Evolutionary conservation across 2,888 invertebrate genomes (phyloP).

Genomic region (Entomobrya proxima): DNA sequence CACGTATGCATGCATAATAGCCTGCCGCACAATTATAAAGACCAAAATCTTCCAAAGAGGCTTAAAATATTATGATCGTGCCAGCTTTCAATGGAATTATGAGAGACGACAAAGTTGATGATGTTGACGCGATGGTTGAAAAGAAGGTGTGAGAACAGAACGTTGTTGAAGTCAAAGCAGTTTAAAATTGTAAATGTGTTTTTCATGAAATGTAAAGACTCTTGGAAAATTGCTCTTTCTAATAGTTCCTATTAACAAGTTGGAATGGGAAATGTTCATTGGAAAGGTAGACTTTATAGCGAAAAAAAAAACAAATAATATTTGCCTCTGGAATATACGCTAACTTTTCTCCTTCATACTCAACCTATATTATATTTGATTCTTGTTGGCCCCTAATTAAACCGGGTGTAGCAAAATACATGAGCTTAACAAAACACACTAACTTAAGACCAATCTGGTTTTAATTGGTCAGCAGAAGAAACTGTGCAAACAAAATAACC

Average conservation of each 20-base stretch:
- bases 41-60: constrained; percentile 9
- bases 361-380: neutral
- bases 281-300: neutral
- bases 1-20: neutral
- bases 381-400: neutral
- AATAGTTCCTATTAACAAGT: neutral
- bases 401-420: constrained; percentile 3
- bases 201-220: neutral
- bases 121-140: neutral
- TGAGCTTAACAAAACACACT: neutral
- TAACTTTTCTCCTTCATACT: neutral
- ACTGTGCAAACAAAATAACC: neutral
- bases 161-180: neutral
- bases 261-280: neutral
- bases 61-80: constrained; percentile 14
- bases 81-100: neutral
- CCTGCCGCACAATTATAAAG: neutral
- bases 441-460: constrained; percentile 27
- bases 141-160: neutral
- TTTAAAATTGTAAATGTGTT: constrained; percentile 21
- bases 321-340: neutral
- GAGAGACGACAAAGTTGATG: neutral
- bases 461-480: constrained; percentile 37
- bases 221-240: constrained; percentile 7
- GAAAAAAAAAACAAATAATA: neutral